Conservation (phyloP, 2,113 vertebrate genomes). For the Syrmaticus mikado region DNA sequence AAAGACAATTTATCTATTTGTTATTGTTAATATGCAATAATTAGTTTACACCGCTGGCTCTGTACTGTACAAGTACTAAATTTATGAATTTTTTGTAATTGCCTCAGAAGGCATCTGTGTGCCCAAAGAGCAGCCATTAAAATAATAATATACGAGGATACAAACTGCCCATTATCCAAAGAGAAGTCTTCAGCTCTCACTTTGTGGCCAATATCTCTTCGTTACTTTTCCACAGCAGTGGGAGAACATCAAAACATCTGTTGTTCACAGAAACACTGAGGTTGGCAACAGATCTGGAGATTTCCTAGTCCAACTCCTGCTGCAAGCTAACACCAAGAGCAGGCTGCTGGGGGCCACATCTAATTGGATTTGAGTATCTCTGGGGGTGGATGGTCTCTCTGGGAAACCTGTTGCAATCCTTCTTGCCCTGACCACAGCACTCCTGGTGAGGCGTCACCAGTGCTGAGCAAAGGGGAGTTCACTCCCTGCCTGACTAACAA, state of each 20-base stretch:
- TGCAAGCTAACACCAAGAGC: neutral
- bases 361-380: neutral
- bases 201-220: neutral
- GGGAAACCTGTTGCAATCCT: neutral
- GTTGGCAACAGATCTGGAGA: neutral
- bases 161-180: neutral
- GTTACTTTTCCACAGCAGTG: neutral
- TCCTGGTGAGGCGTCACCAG: neutral
- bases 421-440: neutral
- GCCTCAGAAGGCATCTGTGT: neutral
- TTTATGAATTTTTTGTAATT: neutral
- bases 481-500: neutral
- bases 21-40: neutral
- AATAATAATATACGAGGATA: neutral
- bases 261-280: neutral
- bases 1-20: neutral
- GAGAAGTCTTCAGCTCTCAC: neutral
- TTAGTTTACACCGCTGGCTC: neutral
- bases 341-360: neutral
- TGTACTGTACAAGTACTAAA: neutral
- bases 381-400: neutral
- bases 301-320: neutral
- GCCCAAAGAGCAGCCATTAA: neutral
- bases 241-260: neutral
- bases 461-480: neutral